Evolutionary conservation across 1,140 invertebrate species (phyloP).

Genomic region (Bombus superbus): DNA sequence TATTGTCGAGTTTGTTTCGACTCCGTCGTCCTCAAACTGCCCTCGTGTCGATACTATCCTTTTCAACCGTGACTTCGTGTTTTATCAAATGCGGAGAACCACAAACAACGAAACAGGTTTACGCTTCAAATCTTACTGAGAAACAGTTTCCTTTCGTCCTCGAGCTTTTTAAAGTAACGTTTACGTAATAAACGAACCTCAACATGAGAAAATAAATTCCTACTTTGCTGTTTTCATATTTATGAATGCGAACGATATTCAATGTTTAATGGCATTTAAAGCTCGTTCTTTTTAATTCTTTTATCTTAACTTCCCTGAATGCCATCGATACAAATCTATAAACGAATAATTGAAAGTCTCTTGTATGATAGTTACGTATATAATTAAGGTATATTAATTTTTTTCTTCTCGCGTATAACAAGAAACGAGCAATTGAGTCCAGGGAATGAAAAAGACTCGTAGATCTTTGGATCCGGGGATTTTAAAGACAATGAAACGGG

Average conservation of each 20-base stretch:
- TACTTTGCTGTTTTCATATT: not conserved
- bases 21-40: too few species aligned
- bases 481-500: slow-evolving; percentile 10
- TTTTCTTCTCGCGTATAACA: slow-evolving; percentile 45
- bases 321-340: not conserved
- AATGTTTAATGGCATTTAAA: not conserved
- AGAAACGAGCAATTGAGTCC: slow-evolving; percentile 9
- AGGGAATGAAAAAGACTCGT: slow-evolving; percentile 10
- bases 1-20: too few species aligned
- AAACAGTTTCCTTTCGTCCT: not conserved
- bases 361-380: not conserved
- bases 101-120: too few species aligned
- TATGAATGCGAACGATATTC: not conserved
- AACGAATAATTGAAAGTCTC: not conserved
- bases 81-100: not conserved
- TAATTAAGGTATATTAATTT: slow-evolving; percentile 44
- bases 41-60: not conserved
- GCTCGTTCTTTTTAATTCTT: not conserved
- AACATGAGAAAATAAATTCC: not conserved
- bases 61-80: not conserved
- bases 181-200: not conserved
- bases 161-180: not conserved
- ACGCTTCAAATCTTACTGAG: not conserved
- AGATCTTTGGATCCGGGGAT: slow-evolving; percentile 12
- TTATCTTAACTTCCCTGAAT: not conserved